Conservation (phyloP, 2,113 vertebrate genomes). For the Vulpes lagopus region DNA sequence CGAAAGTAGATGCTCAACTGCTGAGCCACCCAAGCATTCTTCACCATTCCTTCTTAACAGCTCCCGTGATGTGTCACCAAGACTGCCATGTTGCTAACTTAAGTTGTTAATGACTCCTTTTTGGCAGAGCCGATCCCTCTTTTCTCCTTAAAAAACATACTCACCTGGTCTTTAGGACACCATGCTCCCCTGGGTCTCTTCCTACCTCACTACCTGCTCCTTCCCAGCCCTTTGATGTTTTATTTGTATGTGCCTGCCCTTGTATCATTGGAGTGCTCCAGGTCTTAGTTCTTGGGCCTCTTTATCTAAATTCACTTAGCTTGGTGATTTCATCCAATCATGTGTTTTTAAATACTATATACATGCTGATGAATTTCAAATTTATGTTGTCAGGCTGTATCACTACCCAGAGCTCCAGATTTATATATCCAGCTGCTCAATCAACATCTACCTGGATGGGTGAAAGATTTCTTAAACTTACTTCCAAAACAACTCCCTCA, state of each 20-base stretch:
- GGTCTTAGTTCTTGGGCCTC: background rate
- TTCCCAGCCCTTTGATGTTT: background rate
- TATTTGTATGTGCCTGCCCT: background rate
- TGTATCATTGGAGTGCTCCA: background rate
- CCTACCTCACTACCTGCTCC: background rate
- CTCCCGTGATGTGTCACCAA: background rate
- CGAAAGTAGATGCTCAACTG: too few species aligned
- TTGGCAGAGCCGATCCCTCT: background rate
- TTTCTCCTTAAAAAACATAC: background rate
- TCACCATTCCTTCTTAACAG: background rate
- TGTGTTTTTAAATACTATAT: background rate
- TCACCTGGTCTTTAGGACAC: background rate
- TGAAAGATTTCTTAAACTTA: background rate
- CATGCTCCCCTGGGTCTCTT: background rate
- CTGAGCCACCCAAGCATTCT: too few species aligned
- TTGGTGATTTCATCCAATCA: background rate
- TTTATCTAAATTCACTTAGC: background rate
- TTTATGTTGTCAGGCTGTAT: background rate
- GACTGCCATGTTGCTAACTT: background rate
- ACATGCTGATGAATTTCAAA: background rate
- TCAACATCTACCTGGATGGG: background rate
- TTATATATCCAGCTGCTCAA: background rate
- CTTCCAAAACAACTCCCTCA: background rate
- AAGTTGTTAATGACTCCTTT: background rate
- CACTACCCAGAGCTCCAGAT: background rate